phyloP scores from a whole-genome alignment of 2,113 vertebrate genomes.

The Apeltes quadracus region DNA sequence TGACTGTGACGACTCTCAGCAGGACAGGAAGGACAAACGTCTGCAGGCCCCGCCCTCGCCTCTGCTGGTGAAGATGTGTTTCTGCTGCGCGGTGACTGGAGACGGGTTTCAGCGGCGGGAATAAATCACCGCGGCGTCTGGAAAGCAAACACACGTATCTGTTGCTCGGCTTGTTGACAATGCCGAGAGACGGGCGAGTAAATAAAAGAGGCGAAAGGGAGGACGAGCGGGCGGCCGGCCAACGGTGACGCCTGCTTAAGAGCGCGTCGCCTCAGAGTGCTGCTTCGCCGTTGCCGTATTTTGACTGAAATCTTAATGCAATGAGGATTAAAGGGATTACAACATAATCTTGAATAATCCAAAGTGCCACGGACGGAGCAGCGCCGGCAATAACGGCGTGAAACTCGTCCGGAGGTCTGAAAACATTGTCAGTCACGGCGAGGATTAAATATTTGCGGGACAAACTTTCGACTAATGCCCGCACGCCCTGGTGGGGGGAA shows the following conservation, averaged over 20 bases:
- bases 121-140: slow-evolving; percentile 59
- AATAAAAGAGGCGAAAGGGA: slow-evolving; percentile 60
- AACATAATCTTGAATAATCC: slow-evolving; percentile 99
- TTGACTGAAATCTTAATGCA: slow-evolving; percentile 99
- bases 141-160: slow-evolving; percentile 56
- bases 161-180: slow-evolving; percentile 65
- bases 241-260: slow-evolving; percentile 88
- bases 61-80: slow-evolving; percentile 70
- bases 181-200: slow-evolving; percentile 48
- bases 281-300: slow-evolving; percentile 93
- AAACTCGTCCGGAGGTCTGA: slow-evolving; percentile 88
- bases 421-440: slow-evolving; percentile 88
- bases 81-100: slow-evolving; percentile 46
- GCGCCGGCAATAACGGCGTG: slow-evolving; percentile 93
- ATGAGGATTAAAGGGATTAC: slow-evolving; percentile 99
- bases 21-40: no score
- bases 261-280: slow-evolving; percentile 88
- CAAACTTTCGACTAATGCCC: slow-evolving; percentile 76
- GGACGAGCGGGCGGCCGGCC: slow-evolving; percentile 82
- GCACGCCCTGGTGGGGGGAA: slow-evolving; percentile 33
- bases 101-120: slow-evolving; percentile 34
- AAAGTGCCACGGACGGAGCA: slow-evolving; percentile 95
- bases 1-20: no score
- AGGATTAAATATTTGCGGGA: slow-evolving; percentile 78
- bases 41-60: no score